Evolutionary conservation across 2,113 vertebrate species (phyloP).

Genomic region (Tragelaphus strepsiceros): DNA sequence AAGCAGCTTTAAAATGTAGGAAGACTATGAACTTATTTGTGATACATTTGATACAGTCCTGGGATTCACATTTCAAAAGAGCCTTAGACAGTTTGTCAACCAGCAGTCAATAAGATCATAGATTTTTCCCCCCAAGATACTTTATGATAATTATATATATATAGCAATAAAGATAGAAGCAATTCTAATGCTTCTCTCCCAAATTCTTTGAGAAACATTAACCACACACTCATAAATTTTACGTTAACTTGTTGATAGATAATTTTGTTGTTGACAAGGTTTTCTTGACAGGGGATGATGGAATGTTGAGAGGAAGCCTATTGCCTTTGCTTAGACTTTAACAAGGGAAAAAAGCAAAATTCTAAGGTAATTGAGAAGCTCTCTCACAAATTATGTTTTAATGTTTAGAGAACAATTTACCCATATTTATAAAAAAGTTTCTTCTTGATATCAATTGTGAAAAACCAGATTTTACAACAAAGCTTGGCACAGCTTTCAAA

Average conservation of each 20-base stretch:
- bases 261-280: background rate
- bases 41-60: background rate
- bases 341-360: background rate
- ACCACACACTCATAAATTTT: background rate
- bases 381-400: background rate
- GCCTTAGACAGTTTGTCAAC: background rate
- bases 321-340: background rate
- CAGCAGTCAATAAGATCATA: conserved; percentile 18
- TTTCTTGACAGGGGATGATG: background rate
- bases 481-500: background rate
- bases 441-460: background rate
- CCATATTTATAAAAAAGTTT: background rate
- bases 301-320: background rate
- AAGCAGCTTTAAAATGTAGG: background rate
- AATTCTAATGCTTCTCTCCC: conserved; percentile 5
- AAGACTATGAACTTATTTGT: background rate
- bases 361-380: background rate
- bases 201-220: conserved; percentile 47
- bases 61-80: background rate
- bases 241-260: background rate
- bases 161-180: conserved; percentile 35
- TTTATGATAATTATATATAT: conserved; percentile 36
- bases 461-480: background rate
- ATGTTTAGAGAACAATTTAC: conserved; percentile 6
- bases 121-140: background rate